Evolutionary conservation across 2,888 invertebrate species (phyloP).

Genomic region (Megamerina dolium): DNA sequence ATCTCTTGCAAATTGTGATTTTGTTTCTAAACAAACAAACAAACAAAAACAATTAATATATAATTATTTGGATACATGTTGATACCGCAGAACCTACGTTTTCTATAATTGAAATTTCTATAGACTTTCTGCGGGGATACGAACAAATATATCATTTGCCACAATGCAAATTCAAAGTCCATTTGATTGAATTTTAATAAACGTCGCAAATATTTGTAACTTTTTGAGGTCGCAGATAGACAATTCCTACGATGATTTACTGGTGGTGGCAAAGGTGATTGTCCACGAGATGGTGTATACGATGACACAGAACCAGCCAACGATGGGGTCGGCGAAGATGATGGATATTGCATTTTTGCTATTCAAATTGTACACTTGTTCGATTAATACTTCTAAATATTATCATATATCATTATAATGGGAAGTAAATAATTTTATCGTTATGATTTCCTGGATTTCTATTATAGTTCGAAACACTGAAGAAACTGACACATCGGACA

Average conservation of each 20-base stretch:
- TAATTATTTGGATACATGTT: no score
- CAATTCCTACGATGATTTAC: constrained; percentile 63
- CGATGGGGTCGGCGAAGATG: constrained; percentile 57
- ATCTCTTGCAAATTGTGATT: constrained; percentile 97
- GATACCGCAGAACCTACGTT: no score
- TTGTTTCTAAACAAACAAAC: constrained; percentile 71
- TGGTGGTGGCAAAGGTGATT: constrained; percentile 65
- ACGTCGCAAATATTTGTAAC: constrained; percentile 79
- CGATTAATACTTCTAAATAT: no score
- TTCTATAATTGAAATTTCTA: constrained; percentile 94
- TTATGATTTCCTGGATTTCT: no score
- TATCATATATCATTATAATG: no score
- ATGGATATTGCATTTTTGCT: constrained; percentile 59
- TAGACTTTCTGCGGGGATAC: constrained; percentile 94
- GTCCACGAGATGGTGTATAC: constrained; percentile 51
- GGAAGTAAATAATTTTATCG: no score
- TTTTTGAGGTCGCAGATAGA: constrained; percentile 80
- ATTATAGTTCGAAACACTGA: no score
- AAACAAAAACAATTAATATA: constrained; percentile 1
- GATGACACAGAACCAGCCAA: constrained; percentile 36
- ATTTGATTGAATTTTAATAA: constrained; percentile 90
- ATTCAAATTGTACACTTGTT: no score
- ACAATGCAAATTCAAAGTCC: constrained; percentile 99
- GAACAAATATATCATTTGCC: constrained; percentile 97
- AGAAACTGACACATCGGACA: no score